These are phyloP conservation scores for Distichodus sexfasciatus DNA, from an alignment of 2,797 vertebrate genomes.

Conservation along the genomic window DNA sequence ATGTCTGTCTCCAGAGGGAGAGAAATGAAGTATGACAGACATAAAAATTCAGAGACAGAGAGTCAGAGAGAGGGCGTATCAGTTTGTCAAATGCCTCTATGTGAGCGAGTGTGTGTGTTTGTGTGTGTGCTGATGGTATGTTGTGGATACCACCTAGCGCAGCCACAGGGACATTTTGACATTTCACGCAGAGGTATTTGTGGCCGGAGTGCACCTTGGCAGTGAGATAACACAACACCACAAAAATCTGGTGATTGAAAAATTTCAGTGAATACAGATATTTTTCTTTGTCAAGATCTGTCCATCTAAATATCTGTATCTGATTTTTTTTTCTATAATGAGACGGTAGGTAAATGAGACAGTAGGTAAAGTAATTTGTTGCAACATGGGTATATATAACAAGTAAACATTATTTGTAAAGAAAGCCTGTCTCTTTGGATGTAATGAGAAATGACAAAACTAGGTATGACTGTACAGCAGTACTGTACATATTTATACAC, in stretches of 20 bases:
- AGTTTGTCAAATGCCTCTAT: background rate
- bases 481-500: no score
- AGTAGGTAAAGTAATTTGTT: no score
- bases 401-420: no score
- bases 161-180: background rate
- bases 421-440: no score
- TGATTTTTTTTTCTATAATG: no score
- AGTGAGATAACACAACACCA: background rate
- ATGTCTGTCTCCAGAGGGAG: background rate
- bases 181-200: background rate
- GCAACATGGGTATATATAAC: no score
- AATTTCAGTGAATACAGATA: no score
- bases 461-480: no score
- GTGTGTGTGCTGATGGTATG: background rate
- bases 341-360: no score
- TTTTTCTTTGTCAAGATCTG: no score
- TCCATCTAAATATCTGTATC: no score
- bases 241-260: background rate
- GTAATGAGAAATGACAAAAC: no score
- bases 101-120: background rate
- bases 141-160: background rate
- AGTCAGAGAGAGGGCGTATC: background rate
- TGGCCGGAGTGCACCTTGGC: background rate
- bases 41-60: background rate
- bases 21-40: background rate